These are phyloP conservation scores for Nothoprocta perdicaria DNA, from an alignment of 2,113 vertebrate species.

Conservation along the genomic window DNA sequence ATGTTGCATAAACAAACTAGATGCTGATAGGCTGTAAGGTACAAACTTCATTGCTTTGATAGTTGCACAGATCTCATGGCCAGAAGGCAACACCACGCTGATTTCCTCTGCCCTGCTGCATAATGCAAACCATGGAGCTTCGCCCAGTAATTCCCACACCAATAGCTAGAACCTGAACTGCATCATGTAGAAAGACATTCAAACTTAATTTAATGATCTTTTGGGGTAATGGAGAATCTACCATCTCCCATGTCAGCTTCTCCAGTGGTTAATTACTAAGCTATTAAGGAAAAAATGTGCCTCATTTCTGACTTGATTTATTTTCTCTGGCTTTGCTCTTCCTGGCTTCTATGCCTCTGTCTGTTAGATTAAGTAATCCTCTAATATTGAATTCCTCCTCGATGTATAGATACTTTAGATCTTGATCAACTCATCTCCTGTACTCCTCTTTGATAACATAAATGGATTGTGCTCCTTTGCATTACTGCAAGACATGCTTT, in stretches of 20 bases:
- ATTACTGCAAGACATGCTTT: not conserved
- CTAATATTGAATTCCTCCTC: not conserved
- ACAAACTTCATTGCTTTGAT: conserved; percentile 12
- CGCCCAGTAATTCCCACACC: conserved; percentile 21
- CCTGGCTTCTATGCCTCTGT: not conserved
- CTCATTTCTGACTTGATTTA: not conserved
- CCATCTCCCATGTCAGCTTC: conserved; percentile 10
- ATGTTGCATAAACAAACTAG: conserved; percentile 16
- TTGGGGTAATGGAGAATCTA: conserved; percentile 42
- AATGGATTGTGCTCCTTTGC: not conserved
- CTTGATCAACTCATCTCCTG: not conserved
- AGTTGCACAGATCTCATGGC: conserved; percentile 26
- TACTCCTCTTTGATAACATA: conserved; percentile 3
- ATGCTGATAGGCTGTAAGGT: not conserved
- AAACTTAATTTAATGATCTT: conserved; percentile 5
- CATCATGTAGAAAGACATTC: conserved; percentile 31
- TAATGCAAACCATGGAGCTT: conserved; percentile 35
- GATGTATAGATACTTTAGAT: not conserved
- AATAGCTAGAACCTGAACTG: not conserved
- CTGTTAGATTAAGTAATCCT: not conserved
- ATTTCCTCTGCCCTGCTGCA: conserved; percentile 48
- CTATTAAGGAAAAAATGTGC: conserved; percentile 43
- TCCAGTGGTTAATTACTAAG: conserved; percentile 53
- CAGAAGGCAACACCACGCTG: conserved; percentile 4
- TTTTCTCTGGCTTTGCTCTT: not conserved